A percentile compares a stretch with the other conserved stretches of the same genome.
These are phyloP conservation scores for Aphelenchoides fujianensis DNA, from an alignment of 1,140 invertebrate genomes.

Conservation along the genomic window DNA sequence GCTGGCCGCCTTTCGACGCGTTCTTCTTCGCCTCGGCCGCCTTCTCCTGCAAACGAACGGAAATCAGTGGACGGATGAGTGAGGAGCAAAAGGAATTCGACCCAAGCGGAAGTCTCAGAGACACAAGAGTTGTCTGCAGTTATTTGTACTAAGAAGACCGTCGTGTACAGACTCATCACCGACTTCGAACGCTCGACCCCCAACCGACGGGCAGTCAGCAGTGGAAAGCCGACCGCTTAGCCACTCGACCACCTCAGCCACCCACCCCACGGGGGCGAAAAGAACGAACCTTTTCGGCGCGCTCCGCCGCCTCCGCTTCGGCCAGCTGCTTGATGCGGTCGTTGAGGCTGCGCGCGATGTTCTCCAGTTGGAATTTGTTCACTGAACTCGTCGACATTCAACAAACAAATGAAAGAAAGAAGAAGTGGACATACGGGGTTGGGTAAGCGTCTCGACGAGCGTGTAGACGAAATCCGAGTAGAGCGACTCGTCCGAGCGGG, in stretches of 20 bases:
- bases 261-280: neutral
- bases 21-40: neutral
- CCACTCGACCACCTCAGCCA: neutral
- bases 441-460: slow-evolving; percentile 26
- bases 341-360: slow-evolving; percentile 9
- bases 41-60: slow-evolving; percentile 23
- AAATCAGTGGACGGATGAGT: neutral
- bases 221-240: neutral
- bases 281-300: slow-evolving; percentile 11
- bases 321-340: slow-evolving; percentile 14
- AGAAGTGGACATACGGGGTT: slow-evolving; percentile 26
- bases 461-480: slow-evolving; percentile 27
- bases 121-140: slow-evolving; percentile 5
- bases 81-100: neutral
- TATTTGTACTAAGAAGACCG: slow-evolving; percentile 7
- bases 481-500: slow-evolving; percentile 8
- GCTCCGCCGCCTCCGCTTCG: slow-evolving; percentile 22
- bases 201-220: too few species aligned
- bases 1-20: slow-evolving; percentile 2
- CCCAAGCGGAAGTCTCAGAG: slow-evolving; percentile 2
- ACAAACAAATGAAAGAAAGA: neutral
- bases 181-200: neutral
- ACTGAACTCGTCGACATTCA: slow-evolving; percentile 28
- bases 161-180: slow-evolving; percentile 10
- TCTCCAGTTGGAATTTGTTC: slow-evolving; percentile 42